Evolutionary conservation across 2,113 vertebrate species (phyloP), one percentile per base, ranked within the genome.

Genomic region (Psophia crepitans): DNA sequence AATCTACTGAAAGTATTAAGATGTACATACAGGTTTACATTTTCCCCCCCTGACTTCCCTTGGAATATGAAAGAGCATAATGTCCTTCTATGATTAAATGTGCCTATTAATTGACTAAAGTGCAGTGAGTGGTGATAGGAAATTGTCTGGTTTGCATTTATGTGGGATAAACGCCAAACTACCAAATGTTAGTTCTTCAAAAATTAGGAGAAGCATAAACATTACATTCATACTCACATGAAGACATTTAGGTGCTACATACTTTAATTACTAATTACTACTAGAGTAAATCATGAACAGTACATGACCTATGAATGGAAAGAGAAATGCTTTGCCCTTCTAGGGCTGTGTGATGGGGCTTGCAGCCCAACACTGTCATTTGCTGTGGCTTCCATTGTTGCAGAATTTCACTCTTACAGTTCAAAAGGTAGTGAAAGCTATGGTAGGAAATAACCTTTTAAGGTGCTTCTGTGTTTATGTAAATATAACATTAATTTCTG

Each of bases 81-180:
- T 97, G 97, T 93, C 97, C 44, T 96, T 66, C 69, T 70, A 6
- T 87, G 51, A 96, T 96, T 95, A 93, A 95, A 91, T 82, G 16
- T 85, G 95, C 28, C 53, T 91, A 90, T 98, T 96, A 97, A 96
- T 96, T 97, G 90, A 68, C 66, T 91, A 26, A 93, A 93, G 73
- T 90, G 28, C 21, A 87, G 79, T 87, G 76, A 88, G 51, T 41
- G 26, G 74, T 74, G 66, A 95, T 56, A 92, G 60, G 57, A 98
- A 98, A 96, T 93, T 90, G n/a, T n/a, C n/a, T n/a, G 65, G 48
- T 97, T 96, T 95, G 65, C 65, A 94, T 97, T 94, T 97, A 97
- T 94, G 91, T 87, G 46, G 61, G 95, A 92, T 96, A 97, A 97
- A 96, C 14, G 97, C 78, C 49, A 81, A 87, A 93, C 61, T 80